Evolutionary conservation across 2,797 vertebrate species (phyloP).

Genomic region (Lacerta agilis): DNA sequence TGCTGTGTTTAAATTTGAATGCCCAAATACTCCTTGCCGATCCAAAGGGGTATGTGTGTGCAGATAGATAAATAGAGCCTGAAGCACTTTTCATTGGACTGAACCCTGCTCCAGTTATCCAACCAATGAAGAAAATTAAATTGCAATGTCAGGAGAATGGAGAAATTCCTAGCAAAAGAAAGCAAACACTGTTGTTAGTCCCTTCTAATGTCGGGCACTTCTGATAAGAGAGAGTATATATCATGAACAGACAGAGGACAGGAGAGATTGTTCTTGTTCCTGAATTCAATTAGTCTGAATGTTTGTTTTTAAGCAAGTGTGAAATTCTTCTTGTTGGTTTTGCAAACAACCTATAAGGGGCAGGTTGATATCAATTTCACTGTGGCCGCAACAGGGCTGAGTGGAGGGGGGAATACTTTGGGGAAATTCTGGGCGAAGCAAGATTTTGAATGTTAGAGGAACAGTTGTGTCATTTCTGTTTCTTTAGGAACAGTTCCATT

Average conservation of each 20-base stretch:
- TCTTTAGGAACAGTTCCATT: constrained; percentile 4
- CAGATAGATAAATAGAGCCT: neutral
- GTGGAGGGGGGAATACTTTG: neutral
- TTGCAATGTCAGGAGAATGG: neutral
- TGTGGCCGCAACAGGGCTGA: neutral
- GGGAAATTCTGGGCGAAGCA: neutral
- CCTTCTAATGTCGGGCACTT: neutral
- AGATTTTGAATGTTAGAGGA: neutral
- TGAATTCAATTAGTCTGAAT: neutral
- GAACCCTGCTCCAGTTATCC: neutral
- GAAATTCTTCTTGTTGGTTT: constrained; percentile 2
- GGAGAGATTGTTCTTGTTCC: neutral
- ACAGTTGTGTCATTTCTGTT: constrained; percentile 15
- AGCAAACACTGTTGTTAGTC: neutral
- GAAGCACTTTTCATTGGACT: neutral
- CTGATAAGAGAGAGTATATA: neutral
- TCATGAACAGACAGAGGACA: neutral
- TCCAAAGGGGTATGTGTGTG: too few relatives aligned
- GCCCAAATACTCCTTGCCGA: neutral
- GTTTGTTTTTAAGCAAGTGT: constrained; percentile 10
- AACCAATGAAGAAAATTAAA: neutral
- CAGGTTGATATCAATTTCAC: neutral
- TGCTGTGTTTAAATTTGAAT: neutral
- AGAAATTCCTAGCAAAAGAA: neutral
- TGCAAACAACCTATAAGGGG: constrained; percentile 28